Conservation (phyloP, 1,140 invertebrate species). For the Gryon sp. region DNA sequence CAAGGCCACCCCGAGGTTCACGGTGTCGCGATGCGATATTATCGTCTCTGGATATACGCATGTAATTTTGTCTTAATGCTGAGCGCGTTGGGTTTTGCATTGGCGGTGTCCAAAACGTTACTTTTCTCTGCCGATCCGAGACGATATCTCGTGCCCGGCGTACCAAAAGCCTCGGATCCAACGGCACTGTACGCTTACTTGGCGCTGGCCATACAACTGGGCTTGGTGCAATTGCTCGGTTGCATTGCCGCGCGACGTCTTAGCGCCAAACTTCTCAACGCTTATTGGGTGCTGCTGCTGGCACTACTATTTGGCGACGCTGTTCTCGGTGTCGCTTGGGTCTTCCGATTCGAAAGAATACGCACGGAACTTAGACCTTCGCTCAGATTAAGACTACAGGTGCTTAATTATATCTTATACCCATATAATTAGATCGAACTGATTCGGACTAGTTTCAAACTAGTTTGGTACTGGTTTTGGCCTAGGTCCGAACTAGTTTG, state of each 20-base stretch:
- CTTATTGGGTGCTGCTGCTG: conserved; percentile 90
- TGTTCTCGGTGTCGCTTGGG: conserved; percentile 91
- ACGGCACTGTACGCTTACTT: conserved; percentile 91
- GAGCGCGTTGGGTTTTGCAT: conserved; percentile 89
- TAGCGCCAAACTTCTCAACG: conserved; percentile 89
- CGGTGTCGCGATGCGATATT: conserved; percentile 84
- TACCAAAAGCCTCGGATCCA: conserved; percentile 87
- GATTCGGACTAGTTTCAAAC: too few species aligned
- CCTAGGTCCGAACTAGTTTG: too few species aligned
- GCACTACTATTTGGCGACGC: conserved; percentile 90
- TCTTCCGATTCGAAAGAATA: conserved; percentile 89
- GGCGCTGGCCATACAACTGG: conserved; percentile 85
- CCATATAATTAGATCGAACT: too few species aligned
- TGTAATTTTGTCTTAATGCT: conserved; percentile 92
- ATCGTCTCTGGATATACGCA: conserved; percentile 95
- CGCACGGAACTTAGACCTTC: conserved; percentile 85
- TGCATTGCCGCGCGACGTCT: conserved; percentile 89
- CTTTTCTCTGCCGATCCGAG: conserved; percentile 83
- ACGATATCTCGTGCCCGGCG: conserved; percentile 85
- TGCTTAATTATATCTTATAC: too few species aligned
- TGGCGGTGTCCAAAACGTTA: conserved; percentile 86
- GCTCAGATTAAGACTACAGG: conserved; percentile 81
- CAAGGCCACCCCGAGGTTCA: conserved; percentile 69
- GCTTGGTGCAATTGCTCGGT: conserved; percentile 86
- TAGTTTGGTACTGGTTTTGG: too few species aligned